A percentile compares a stretch with the other conserved stretches of the same genome.
Conservation (phyloP, 1,140 invertebrate genomes). For the Pseudomyrmex concolor region DNA sequence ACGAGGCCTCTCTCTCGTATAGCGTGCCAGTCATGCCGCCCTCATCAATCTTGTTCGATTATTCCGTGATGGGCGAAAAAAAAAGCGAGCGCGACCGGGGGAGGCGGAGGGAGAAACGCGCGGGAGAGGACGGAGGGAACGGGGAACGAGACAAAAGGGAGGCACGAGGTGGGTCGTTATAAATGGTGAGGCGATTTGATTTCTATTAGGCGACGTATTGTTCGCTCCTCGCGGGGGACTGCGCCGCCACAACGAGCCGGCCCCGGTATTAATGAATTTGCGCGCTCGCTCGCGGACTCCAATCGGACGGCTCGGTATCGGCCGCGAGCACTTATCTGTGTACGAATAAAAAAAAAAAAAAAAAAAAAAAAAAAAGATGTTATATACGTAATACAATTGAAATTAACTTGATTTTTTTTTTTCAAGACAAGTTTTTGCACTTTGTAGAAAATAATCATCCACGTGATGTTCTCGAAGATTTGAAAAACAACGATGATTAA, state of each 20-base stretch:
- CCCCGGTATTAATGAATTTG: slow-evolving; percentile 67
- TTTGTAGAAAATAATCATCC: neutral
- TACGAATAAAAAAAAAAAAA: too few relatives aligned
- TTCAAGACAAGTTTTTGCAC: neutral
- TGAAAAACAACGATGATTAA: slow-evolving; percentile 15
- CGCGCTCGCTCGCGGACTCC: slow-evolving; percentile 30
- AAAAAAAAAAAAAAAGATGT: neutral
- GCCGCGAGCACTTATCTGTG: slow-evolving; percentile 10
- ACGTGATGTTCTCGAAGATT: neutral
- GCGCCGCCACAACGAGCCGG: slow-evolving; percentile 30
- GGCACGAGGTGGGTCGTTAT: slow-evolving; percentile 76
- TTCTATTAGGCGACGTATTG: slow-evolving; percentile 83
- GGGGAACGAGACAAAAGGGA: slow-evolving; percentile 63
- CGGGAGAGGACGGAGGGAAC: slow-evolving; percentile 49
- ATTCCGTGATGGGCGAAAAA: slow-evolving; percentile 84
- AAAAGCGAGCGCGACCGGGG: slow-evolving; percentile 69
- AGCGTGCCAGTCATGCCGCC: slow-evolving; percentile 81
- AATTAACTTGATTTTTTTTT: neutral
- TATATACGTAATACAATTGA: neutral
- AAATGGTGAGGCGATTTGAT: slow-evolving; percentile 82
- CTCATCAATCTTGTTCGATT: slow-evolving; percentile 86
- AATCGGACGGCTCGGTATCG: neutral
- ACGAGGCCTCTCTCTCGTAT: slow-evolving; percentile 20
- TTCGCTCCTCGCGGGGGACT: slow-evolving; percentile 73
- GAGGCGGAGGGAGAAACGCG: slow-evolving; percentile 6